These are phyloP conservation scores for Pelecanus crispus DNA, from an alignment of 2,113 vertebrate species.

Conservation along the genomic window DNA sequence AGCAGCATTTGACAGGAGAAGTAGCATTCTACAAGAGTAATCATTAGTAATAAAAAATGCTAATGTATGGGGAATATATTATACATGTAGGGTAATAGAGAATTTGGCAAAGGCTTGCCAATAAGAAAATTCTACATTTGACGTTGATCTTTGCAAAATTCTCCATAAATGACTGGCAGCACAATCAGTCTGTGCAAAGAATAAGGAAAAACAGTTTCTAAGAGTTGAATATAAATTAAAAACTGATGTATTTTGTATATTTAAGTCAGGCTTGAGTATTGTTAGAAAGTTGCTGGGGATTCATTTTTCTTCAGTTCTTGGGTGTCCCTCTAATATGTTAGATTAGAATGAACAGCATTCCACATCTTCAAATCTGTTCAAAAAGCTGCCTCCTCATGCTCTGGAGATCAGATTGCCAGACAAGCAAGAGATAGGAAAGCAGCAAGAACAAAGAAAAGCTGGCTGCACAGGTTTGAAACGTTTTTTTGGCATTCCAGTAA, in stretches of 20 bases:
- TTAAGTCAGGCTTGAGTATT: neutral
- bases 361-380: neutral
- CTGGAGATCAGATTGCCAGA: constrained; percentile 42
- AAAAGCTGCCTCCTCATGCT: constrained; percentile 34
- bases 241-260: neutral
- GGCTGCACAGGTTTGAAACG: constrained; percentile 21
- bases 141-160: neutral
- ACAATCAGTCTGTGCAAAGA: neutral
- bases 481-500: neutral
- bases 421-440: constrained; percentile 15
- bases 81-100: neutral
- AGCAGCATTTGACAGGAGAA: neutral
- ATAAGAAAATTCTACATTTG: neutral
- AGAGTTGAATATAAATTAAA: neutral
- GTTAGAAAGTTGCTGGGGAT: neutral
- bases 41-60: neutral
- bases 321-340: neutral
- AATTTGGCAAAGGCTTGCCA: neutral
- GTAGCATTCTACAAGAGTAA: neutral
- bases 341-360: neutral
- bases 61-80: neutral
- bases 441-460: constrained; percentile 53
- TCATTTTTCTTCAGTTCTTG: neutral
- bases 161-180: neutral
- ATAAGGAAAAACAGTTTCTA: neutral